Conservation (phyloP, 2,113 vertebrate genomes). For the Neodontobutis hainanensis region DNA sequence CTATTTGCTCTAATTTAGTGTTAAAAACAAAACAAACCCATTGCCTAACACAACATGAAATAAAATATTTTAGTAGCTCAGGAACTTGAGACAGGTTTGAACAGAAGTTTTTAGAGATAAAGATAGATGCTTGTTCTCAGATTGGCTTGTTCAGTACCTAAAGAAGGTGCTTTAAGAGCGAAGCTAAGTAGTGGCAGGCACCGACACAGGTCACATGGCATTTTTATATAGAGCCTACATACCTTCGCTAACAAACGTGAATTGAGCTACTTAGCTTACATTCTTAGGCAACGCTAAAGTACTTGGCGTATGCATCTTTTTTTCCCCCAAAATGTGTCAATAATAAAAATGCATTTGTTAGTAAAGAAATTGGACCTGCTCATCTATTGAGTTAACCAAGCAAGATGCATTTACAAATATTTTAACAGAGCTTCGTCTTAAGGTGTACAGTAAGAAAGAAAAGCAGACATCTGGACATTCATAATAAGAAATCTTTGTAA, state of each 20-base stretch:
- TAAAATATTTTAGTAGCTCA: conserved; percentile 33
- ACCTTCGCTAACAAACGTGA: conserved; percentile 74
- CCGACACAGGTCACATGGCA: conserved; percentile 69
- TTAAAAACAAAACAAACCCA: conserved; percentile 43
- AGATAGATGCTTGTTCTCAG: conserved; percentile 59
- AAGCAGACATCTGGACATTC: conserved; percentile 66
- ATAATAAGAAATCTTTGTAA: conserved; percentile 89
- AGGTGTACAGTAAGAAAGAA: conserved; percentile 81
- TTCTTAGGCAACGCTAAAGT: conserved; percentile 69
- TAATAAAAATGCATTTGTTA: conserved; percentile 8
- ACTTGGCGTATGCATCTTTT: conserved; percentile 38
- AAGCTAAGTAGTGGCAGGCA: conserved; percentile 77
- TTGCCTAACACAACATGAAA: conserved; percentile 33
- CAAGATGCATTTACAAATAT: conserved; percentile 72
- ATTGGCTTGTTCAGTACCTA: conserved; percentile 68
- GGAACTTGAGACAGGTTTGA: conserved; percentile 29
- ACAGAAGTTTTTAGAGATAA: conserved; percentile 18
- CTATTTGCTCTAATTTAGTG: conserved; percentile 53
- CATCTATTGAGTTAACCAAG: conserved; percentile 20
- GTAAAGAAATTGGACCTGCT: conserved; percentile 12
- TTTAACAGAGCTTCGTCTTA: conserved; percentile 64
- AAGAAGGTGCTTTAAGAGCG: conserved; percentile 68
- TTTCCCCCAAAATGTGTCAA: conserved; percentile 21
- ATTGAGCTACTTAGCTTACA: conserved; percentile 75
- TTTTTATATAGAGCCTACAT: conserved; percentile 67